A percentile compares a stretch with the other conserved stretches of the same genome.
These are phyloP conservation scores for Dyspetes luteomarginatus DNA, from an alignment of 2,888 invertebrate genomes.

Conservation along the genomic window DNA sequence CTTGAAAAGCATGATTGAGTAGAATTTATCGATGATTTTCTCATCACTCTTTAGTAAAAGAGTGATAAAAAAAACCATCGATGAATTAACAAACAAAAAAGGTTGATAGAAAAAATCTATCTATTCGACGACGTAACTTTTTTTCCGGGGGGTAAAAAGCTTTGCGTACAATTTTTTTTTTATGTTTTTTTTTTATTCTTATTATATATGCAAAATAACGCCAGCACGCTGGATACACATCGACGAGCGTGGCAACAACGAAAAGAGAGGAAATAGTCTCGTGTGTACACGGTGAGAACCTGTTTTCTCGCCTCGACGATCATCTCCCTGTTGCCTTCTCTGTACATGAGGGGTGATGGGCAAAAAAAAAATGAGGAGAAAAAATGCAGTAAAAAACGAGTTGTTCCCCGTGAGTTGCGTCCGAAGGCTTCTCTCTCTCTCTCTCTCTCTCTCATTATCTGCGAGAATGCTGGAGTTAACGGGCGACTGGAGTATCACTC, in stretches of 20 bases:
- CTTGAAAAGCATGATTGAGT: too few relatives aligned
- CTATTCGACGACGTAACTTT: slow-evolving; percentile 11
- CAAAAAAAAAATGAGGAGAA: slow-evolving; percentile 15
- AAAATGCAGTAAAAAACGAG: slow-evolving; percentile 19
- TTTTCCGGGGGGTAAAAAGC: slow-evolving; percentile 28
- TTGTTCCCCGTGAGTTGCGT: slow-evolving; percentile 24
- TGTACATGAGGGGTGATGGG: neutral
- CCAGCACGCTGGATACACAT: slow-evolving; percentile 11
- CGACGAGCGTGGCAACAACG: slow-evolving; percentile 17
- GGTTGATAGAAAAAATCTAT: slow-evolving; percentile 9
- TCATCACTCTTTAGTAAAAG: too few relatives aligned
- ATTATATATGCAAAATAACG: slow-evolving; percentile 39
- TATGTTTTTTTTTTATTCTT: neutral
- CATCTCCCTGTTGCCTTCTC: slow-evolving; percentile 3
- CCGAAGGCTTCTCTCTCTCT: slow-evolving; percentile 36
- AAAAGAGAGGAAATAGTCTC: slow-evolving; percentile 40
- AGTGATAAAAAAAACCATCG: neutral
- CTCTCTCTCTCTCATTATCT: slow-evolving; percentile 45
- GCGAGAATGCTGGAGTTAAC: slow-evolving; percentile 23
- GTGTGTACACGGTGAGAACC: slow-evolving; percentile 29
- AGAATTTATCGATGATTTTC: too few relatives aligned
- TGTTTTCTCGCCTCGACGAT: slow-evolving; percentile 44
- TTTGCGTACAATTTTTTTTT: slow-evolving; percentile 20
- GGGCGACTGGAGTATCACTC: slow-evolving; percentile 34
- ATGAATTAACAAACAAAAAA: neutral